A percentile compares a stretch with the other conserved stretches of the same genome.
These are phyloP conservation scores for Arvicanthis niloticus DNA, from an alignment of 2,113 vertebrate species.

Conservation along the genomic window DNA sequence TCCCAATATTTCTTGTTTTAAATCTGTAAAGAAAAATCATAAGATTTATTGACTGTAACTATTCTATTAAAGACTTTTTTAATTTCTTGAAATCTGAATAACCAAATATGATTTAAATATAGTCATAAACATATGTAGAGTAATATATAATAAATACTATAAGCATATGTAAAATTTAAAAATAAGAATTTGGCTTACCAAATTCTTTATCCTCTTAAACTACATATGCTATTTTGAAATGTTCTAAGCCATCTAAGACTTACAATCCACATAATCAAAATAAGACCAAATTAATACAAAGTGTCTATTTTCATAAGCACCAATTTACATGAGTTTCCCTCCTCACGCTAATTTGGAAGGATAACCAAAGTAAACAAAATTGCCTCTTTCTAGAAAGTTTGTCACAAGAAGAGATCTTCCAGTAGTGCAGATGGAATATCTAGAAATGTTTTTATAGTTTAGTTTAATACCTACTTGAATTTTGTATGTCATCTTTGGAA, in stretches of 20 bases:
- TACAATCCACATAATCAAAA: slow-evolving; percentile 49
- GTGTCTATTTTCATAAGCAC: neutral
- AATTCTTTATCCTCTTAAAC: neutral
- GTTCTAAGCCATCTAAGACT: neutral
- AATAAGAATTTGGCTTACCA: neutral
- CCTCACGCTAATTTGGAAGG: neutral
- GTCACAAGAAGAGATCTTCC: neutral
- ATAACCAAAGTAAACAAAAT: slow-evolving; percentile 22
- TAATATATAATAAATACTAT: neutral
- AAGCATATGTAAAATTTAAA: neutral
- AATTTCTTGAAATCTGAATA: slow-evolving; percentile 44
- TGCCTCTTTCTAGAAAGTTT: neutral
- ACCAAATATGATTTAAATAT: neutral
- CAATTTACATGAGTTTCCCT: neutral
- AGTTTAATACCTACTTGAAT: neutral
- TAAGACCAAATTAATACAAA: neutral
- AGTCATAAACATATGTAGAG: neutral
- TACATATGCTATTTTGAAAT: neutral
- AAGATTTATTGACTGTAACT: neutral
- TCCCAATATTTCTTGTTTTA: neutral
- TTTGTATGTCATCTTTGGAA: neutral
- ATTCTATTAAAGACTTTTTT: slow-evolving; percentile 2
- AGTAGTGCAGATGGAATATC: neutral
- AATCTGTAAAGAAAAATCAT: neutral
- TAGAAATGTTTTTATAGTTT: slow-evolving; percentile 27